These are phyloP conservation scores for Halichoerus grypus DNA, from an alignment of 2,113 vertebrate species.

Conservation along the genomic window DNA sequence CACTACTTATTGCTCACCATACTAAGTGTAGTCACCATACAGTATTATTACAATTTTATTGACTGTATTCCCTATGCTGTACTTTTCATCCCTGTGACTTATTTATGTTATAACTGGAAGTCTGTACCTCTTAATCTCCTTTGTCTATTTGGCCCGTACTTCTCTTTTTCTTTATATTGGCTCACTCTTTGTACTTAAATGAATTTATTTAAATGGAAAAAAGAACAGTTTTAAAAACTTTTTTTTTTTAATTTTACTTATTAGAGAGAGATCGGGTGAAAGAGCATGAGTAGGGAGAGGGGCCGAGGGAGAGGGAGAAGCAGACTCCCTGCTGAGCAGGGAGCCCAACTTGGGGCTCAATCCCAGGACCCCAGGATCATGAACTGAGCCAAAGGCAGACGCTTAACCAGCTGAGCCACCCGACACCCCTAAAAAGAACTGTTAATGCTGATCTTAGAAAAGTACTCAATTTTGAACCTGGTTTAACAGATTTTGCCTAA, in stretches of 20 bases:
- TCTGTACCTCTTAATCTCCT: not conserved
- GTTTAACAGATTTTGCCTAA: constrained; percentile 5
- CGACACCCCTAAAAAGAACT: not conserved
- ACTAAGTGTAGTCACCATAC: not conserved
- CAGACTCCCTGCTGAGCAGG: no score
- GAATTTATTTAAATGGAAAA: not conserved
- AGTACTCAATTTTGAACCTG: not conserved
- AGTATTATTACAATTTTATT: not conserved
- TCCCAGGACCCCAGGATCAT: not conserved
- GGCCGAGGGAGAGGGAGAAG: no score
- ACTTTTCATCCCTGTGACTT: not conserved
- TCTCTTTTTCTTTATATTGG: not conserved
- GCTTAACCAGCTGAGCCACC: not conserved
- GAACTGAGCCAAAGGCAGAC: not conserved
- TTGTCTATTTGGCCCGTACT: not conserved
- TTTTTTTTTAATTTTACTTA: no score
- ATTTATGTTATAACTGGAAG: not conserved
- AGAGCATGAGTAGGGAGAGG: no score
- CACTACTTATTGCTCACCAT: not conserved
- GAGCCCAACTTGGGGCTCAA: not conserved
- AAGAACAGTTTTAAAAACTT: not conserved
- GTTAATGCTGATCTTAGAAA: not conserved
- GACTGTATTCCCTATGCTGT: not conserved
- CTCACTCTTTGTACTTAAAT: not conserved
- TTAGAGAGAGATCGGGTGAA: no score